Base-by-base conservation (phyloP, 37 sponge, comb jelly and placozoan genomes). In the Mnemiopsis leidyi region DNA sequence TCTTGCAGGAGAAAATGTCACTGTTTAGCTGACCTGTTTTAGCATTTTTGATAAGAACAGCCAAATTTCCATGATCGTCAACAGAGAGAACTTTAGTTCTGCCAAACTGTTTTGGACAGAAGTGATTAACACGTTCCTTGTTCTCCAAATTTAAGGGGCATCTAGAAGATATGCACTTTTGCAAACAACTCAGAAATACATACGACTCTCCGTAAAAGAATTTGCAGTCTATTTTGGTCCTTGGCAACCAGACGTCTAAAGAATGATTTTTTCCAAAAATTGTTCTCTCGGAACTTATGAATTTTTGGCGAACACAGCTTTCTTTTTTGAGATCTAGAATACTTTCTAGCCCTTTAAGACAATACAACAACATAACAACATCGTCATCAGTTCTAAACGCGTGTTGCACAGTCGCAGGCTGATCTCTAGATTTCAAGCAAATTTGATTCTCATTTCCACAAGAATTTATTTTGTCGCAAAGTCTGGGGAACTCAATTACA, bases 361-460 rank as follows among this genome's bases (percentile, higher is more conserved):
- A 77, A 32, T 77, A 77, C 18, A 32, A 77, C 33, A 32, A 5
- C 18, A 26, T 32, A 3, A 26, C 33, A 31, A 28, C 18, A 9
- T 34, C 35, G 2, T 77, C 35, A 13, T 32, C 1, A 13, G 16
- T 32, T 13, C 26, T 34, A 13, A 32, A 36, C 1, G 61, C 61
- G 61, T 48, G 5, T 48, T 5, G 13, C 5, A 48, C 5, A 13
- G 61, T 48, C 13, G 61, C 5, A 0, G 32, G 2, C 5, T 77
- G 61, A 13, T 28, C 36, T 34, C 32, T 28, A 16, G 36, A 77
- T 34, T 33, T 36, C 16, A 2, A 34, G 79, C 79, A 77, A 2
- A 77, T 32, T 32, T 20, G 1, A 32, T 77, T 77, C 32, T 77
- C 79, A 31, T 77, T 77, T 20, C 36, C 79, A 32, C 79, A 77